phyloP scores from a whole-genome alignment of 2,888 invertebrate genomes.

The Pyrrhia umbra region DNA sequence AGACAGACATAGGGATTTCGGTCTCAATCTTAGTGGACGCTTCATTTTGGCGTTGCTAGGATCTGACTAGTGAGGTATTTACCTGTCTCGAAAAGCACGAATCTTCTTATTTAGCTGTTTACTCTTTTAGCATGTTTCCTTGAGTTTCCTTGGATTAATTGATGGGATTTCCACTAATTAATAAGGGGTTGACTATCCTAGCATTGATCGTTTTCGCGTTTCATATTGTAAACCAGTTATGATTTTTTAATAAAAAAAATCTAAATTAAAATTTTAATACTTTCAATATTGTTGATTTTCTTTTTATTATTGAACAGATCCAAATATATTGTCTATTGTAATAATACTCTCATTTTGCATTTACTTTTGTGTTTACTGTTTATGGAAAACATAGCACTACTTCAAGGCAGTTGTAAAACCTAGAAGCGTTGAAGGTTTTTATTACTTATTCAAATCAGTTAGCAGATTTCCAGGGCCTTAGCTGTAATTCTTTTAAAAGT shows the following conservation, averaged over 20 bases:
- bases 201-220: too few species aligned
- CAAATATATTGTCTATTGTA: too few species aligned
- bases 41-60: background rate
- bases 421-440: background rate
- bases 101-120: background rate
- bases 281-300: too few species aligned
- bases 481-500: background rate
- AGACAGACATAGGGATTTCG: background rate
- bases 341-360: too few species aligned
- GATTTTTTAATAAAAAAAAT: too few species aligned
- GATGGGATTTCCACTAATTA: too few species aligned
- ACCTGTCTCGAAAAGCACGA: background rate
- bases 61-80: constrained; percentile 5
- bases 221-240: too few species aligned
- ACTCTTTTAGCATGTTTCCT: background rate
- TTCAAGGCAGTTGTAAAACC: background rate
- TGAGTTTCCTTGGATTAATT: too few species aligned
- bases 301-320: background rate
- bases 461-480: background rate
- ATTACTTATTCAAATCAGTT: background rate
- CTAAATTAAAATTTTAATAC: too few species aligned
- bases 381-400: background rate
- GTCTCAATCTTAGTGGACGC: constrained; percentile 2
- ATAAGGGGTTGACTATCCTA: too few species aligned
- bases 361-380: too few species aligned